A percentile compares a stretch with the other conserved stretches of the same genome.
phyloP scores from a whole-genome alignment of 1,140 invertebrate species.

The Papilio polyxenes region DNA sequence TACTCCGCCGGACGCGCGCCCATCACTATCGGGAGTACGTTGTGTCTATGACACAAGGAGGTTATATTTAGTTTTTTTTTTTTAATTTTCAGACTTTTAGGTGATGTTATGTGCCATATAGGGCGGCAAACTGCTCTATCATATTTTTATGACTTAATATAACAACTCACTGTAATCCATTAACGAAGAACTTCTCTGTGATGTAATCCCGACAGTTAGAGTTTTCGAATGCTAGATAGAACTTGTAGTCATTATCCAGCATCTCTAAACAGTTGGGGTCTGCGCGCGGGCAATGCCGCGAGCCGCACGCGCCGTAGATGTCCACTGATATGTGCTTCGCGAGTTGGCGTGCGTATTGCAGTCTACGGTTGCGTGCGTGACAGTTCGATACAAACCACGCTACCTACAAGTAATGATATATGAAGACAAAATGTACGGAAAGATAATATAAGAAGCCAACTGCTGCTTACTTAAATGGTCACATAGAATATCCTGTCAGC shows the following conservation, averaged over 20 bases:
- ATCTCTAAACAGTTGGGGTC: constrained; percentile 94
- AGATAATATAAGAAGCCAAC: too few relatives aligned
- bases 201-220: constrained; percentile 98
- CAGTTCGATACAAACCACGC: constrained; percentile 99
- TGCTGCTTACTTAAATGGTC: too few relatives aligned
- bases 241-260: constrained; percentile 97
- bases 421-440: too few relatives aligned
- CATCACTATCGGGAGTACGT: constrained; percentile 97
- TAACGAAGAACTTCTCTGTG: constrained; percentile 98
- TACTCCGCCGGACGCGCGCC: constrained; percentile 96
- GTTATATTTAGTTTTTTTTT: too few relatives aligned
- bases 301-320: constrained; percentile 96
- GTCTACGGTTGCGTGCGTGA: constrained; percentile 91
- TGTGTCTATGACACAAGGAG: constrained; percentile 83
- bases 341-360: constrained; percentile 93
- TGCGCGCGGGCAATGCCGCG: constrained; percentile 89
- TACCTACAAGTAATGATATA: constrained; percentile 80
- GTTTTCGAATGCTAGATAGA: constrained; percentile 98
- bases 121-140: not conserved
- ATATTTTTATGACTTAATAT: not conserved
- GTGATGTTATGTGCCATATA: too few relatives aligned
- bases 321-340: constrained; percentile 94
- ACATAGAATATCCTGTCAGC: too few relatives aligned
- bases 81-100: too few relatives aligned
- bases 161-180: constrained; percentile 89